Evolutionary conservation across 2,113 vertebrate species (phyloP), one percentile per base, ranked within the genome.

Genomic region (Zosterops borbonicus): DNA sequence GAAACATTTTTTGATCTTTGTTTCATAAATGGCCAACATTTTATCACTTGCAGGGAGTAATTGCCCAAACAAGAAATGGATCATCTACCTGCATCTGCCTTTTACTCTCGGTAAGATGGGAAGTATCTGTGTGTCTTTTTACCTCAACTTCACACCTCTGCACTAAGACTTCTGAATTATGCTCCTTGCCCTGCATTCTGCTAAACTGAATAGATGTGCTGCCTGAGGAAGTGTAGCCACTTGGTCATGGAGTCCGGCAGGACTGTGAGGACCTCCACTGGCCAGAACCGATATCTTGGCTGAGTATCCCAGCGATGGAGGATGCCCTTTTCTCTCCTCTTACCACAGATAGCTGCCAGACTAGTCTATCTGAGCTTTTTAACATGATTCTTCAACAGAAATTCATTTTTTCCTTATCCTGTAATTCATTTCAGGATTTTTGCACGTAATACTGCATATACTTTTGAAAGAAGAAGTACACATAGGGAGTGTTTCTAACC

Each of bases 1-100:
- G 12, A 94, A 92, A 74, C 0, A 0, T 0, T 0, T 1, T 67
- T 63, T 74, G 19, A 1, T 31, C 5, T 73, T 77, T 83, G 22
- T 81, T 83, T 62, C 16, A 46, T 80, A 20, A 17, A 64, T 9
- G 20, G 8, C 19, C 42, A 77, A 37, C 10, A 9, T 35, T 15
- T 49, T 21, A 58, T 10, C 28, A 39, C 20, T 63, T 55, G 49
- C 22, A 29, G 27, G 28, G 31, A 81, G 20, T 35, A 42, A 59
- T 46, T 56, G n/a, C 20, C 33, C 35, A 27, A 55, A 59, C 3
- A 67, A 64, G 33, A 79, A 79, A 64, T 41, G 7, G 27, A 87
- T 8, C 1, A 12, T 84, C 85, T 24, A 64, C 31, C 39, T 50
- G 12, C 13, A 59, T 17, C 23, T 60, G 3, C 19, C 9, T 9